phyloP scores from a whole-genome alignment of 2,113 vertebrate species.

The Callorhinus ursinus region DNA sequence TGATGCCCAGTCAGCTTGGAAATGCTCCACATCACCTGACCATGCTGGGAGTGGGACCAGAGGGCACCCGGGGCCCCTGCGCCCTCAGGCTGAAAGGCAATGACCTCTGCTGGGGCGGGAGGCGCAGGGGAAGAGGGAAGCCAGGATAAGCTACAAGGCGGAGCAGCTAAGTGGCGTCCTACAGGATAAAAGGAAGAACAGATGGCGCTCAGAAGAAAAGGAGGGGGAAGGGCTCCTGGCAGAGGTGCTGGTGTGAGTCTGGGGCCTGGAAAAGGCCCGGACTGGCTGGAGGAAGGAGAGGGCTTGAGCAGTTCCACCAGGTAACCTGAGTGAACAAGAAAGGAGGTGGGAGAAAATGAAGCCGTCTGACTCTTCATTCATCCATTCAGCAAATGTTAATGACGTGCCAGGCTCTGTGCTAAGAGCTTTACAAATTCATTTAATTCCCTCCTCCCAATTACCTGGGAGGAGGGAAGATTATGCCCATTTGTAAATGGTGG shows the following conservation, averaged over 20 bases:
- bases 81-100: neutral
- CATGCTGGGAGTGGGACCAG: neutral
- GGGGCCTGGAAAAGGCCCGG: neutral
- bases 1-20: neutral
- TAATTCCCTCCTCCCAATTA: neutral
- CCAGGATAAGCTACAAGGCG: neutral
- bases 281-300: neutral
- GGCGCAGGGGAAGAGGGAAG: neutral
- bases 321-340: slow-evolving; percentile 11
- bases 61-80: neutral
- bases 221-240: neutral
- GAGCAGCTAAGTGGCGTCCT: neutral
- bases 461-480: neutral
- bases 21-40: neutral
- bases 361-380: neutral
- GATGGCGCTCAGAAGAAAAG: neutral
- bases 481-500: neutral
- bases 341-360: neutral
- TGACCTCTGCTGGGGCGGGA: neutral
- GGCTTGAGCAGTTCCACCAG: neutral
- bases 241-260: neutral
- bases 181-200: neutral
- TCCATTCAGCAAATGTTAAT: slow-evolving; percentile 26
- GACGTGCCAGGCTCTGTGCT: neutral
- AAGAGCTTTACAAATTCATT: neutral